Evolutionary conservation across 2,888 invertebrate species (phyloP).

Genomic region (Dicyrtoma fusca): DNA sequence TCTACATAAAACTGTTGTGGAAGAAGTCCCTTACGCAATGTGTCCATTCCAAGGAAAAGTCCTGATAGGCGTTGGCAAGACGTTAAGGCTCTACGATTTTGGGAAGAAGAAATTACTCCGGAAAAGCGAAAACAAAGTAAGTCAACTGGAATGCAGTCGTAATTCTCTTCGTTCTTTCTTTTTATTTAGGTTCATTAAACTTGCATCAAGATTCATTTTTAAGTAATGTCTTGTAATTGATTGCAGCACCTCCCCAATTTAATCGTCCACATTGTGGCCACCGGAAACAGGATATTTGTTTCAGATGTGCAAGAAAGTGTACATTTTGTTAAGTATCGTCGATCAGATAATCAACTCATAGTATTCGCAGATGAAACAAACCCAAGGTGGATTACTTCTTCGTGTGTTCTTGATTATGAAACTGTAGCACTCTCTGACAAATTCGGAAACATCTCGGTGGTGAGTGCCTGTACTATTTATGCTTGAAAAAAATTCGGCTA

Average conservation of each 20-base stretch:
- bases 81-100: slow-evolving; percentile 91
- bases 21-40: slow-evolving; percentile 87
- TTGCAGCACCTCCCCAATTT: slow-evolving; percentile 89
- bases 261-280: slow-evolving; percentile 88
- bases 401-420: slow-evolving; percentile 91
- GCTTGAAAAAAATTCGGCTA: too few species aligned
- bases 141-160: not conserved
- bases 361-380: slow-evolving; percentile 98
- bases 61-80: slow-evolving; percentile 88
- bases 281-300: slow-evolving; percentile 92
- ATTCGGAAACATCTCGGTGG: slow-evolving; percentile 93
- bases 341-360: slow-evolving; percentile 94
- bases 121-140: slow-evolving; percentile 93
- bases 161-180: slow-evolving; percentile 25
- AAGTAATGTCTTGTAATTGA: slow-evolving; percentile 4
- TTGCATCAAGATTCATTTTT: not conserved
- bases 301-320: slow-evolving; percentile 97
- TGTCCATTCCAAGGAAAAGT: slow-evolving; percentile 90
- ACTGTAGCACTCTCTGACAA: slow-evolving; percentile 96
- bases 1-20: slow-evolving; percentile 89
- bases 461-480: slow-evolving; percentile 64
- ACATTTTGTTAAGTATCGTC: slow-evolving; percentile 91
- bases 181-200: slow-evolving; percentile 2
- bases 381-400: slow-evolving; percentile 93
- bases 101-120: slow-evolving; percentile 94